Evolutionary conservation across 2,888 invertebrate genomes (phyloP).

Genomic region (Heliothis peltigera): DNA sequence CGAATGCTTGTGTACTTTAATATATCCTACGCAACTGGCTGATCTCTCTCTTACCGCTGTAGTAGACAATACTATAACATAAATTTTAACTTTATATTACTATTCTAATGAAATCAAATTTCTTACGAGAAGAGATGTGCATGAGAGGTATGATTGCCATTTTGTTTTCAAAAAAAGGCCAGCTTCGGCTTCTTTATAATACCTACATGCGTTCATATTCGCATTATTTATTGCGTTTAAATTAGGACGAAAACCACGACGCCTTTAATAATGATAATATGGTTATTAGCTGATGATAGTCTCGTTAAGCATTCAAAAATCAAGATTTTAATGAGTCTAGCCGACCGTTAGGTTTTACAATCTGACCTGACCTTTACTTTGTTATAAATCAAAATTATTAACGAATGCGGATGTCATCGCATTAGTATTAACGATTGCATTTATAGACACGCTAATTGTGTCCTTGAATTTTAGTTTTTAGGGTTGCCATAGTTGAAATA

Average conservation of each 20-base stretch:
- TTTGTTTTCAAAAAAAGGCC: neutral
- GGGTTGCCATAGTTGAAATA: neutral
- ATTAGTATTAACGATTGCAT: slow-evolving; percentile 23
- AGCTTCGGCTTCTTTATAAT: neutral
- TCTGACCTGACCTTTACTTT: slow-evolving; percentile 7
- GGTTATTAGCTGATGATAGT: neutral
- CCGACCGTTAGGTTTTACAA: neutral
- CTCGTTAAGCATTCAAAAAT: neutral
- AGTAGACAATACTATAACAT: too few relatives aligned
- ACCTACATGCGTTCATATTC: neutral
- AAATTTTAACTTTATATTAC: too few relatives aligned
- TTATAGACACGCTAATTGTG: neutral
- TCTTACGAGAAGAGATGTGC: too few relatives aligned
- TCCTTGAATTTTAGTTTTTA: neutral
- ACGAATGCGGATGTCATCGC: slow-evolving; percentile 16
- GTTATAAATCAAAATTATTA: slow-evolving; percentile 1
- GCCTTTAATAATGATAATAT: neutral
- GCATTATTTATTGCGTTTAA: too few relatives aligned
- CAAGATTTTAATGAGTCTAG: neutral
- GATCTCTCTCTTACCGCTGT: too few relatives aligned
- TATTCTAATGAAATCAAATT: too few relatives aligned
- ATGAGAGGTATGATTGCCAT: too few relatives aligned
- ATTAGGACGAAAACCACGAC: neutral
- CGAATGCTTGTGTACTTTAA: too few relatives aligned
- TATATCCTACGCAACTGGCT: too few relatives aligned